Evolutionary conservation across 2,113 vertebrate genomes (phyloP), one percentile per base, ranked within the genome.

Genomic region (Nematolebias whitei): DNA sequence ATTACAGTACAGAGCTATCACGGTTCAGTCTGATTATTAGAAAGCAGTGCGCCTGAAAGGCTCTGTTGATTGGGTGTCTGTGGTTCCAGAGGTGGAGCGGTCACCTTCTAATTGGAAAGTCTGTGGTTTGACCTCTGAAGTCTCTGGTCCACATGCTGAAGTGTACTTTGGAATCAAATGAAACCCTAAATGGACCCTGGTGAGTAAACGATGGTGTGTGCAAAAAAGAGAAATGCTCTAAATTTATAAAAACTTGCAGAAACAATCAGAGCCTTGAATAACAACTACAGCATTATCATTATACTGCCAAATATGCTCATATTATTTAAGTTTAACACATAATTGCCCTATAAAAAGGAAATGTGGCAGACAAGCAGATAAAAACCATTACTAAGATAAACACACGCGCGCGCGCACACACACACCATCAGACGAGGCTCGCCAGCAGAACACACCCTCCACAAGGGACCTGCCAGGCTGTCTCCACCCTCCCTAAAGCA

Each of bases 401-500:
- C 73, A 65, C 56, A 66, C 71, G 71, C 71, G 40, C 79, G 59
- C 40, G 71, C 32, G 22, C 14, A 40, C 39, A 66, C 8, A 10
- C 51, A 66, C 35, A 56, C 24, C 60, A 69, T 72, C 70, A 76
- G 39, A 74, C 41, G 10, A 79, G 53, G 49, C 58, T 8, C 49
- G 69, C 58, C 76, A 79, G 72, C 54, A 71, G 82, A 67, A 79
- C 80, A 81, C 90, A 35, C 87, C 86, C 81, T 87, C 83, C 87
- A 81, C 80, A 24, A 60, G 83, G 88, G 90, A 91, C 79, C 67
- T 64, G 85, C 52, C 52, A 66, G 40, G 24, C 48, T 18, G 82
- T 74, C 89, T 88, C 89, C 90, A 68, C 88, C 87, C 91, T 88
- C 58, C 60, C 53, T 68, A 84, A 79, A 73, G 78, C 66, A 40